Evolutionary conservation across 2,113 vertebrate species (phyloP).

Genomic region (Mystacornis crossleyi): DNA sequence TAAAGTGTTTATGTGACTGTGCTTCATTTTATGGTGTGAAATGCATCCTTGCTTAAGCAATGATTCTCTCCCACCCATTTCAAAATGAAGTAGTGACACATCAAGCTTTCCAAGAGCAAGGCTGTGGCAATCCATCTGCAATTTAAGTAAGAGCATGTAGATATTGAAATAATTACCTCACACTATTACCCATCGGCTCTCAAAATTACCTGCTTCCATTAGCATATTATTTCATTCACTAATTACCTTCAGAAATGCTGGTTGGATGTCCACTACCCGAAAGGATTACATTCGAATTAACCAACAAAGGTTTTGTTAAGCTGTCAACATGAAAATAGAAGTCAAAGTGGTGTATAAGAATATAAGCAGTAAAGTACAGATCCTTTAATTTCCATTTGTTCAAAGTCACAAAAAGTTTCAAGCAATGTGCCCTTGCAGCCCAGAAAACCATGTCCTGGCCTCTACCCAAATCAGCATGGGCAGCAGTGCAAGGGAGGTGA

Average conservation of each 20-base stretch:
- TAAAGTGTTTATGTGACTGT: not conserved
- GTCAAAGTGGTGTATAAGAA: not conserved
- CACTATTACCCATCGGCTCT: not conserved
- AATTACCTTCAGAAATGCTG: slow-evolving; percentile 9
- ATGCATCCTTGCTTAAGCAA: not conserved
- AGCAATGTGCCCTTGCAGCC: not conserved
- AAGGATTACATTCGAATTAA: slow-evolving; percentile 32
- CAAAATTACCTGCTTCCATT: slow-evolving; percentile 40
- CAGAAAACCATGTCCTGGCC: not conserved
- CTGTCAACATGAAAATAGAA: not conserved
- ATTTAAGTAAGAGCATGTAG: slow-evolving; percentile 4
- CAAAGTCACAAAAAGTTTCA: not conserved
- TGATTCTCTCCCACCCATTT: not conserved
- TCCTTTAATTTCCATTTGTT: not conserved
- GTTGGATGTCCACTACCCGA: slow-evolving; percentile 21
- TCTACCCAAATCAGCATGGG: not conserved
- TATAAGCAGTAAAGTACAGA: not conserved
- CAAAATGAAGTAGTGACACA: not conserved
- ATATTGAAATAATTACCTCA: slow-evolving; percentile 33
- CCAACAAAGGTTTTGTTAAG: not conserved
- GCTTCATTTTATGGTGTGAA: slow-evolving; percentile 13
- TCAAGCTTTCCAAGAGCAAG: not conserved
- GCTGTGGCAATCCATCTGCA: not conserved
- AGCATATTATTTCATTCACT: slow-evolving; percentile 11
- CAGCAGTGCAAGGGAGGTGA: not conserved